Conservation (phyloP, 2,113 vertebrate species). For the Madoqua kirkii region DNA sequence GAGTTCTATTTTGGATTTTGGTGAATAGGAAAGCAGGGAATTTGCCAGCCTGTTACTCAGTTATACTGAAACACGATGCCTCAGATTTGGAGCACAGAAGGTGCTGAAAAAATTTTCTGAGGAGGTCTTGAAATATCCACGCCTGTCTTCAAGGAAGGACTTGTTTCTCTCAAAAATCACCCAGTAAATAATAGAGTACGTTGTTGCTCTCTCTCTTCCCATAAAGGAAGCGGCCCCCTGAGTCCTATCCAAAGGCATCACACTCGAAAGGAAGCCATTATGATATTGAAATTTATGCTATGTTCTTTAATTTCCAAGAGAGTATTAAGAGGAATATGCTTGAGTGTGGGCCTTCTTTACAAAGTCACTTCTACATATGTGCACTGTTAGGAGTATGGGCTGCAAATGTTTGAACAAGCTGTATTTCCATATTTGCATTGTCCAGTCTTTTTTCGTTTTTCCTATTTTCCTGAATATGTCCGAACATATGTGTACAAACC, state of each 20-base stretch:
- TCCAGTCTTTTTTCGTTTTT: slow-evolving; percentile 61
- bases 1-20: slow-evolving; percentile 65
- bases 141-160: slow-evolving; percentile 65
- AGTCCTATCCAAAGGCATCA: neutral
- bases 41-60: slow-evolving; percentile 67
- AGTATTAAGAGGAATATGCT: slow-evolving; percentile 15
- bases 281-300: neutral
- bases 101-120: slow-evolving; percentile 67
- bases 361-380: slow-evolving; percentile 14
- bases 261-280: neutral
- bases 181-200: neutral
- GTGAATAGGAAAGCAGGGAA: slow-evolving; percentile 64
- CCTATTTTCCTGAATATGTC: slow-evolving; percentile 32
- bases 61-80: slow-evolving; percentile 62
- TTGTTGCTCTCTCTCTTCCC: slow-evolving; percentile 13
- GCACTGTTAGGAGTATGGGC: neutral
- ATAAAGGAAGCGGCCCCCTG: neutral
- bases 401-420: slow-evolving; percentile 42
- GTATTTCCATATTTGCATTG: slow-evolving; percentile 57
- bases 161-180: slow-evolving; percentile 50
- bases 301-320: neutral
- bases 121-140: slow-evolving; percentile 60
- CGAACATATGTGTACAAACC: slow-evolving; percentile 21
- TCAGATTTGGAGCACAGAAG: slow-evolving; percentile 71
- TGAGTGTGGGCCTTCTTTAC: neutral